Conservation (phyloP, 2,113 vertebrate genomes). For the Rutilus rutilus region DNA sequence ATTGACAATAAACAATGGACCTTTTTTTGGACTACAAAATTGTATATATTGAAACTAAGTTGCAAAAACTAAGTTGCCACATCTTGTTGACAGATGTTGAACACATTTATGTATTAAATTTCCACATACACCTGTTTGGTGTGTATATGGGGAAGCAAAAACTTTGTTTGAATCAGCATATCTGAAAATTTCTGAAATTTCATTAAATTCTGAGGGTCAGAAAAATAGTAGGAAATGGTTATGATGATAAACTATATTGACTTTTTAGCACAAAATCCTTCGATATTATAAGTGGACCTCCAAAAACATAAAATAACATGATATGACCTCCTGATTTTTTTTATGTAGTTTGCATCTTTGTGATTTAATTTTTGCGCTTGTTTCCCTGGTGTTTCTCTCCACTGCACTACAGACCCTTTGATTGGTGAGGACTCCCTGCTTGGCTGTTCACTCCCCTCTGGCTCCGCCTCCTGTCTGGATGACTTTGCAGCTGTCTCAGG, state of each 20-base stretch:
- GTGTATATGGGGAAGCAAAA: not conserved
- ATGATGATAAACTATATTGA: not conserved
- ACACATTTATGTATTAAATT: not conserved
- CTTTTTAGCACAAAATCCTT: not conserved
- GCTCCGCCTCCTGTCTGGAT: conserved; percentile 83
- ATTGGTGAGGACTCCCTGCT: conserved; percentile 90
- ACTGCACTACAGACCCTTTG: conserved; percentile 79
- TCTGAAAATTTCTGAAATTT: not conserved
- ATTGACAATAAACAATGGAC: not conserved
- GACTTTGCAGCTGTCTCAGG: conserved; percentile 90
- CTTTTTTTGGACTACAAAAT: no score
- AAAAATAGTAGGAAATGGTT: not conserved
- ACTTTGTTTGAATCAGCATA: not conserved
- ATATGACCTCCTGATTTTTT: not conserved
- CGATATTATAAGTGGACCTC: not conserved
- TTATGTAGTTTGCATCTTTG: not conserved
- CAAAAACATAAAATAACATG: not conserved
- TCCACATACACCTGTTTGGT: not conserved
- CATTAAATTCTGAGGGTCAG: not conserved
- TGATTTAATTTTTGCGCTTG: not conserved
- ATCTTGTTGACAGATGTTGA: not conserved
- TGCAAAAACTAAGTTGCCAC: not conserved
- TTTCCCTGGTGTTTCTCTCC: not conserved
- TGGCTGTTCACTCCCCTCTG: conserved; percentile 88
- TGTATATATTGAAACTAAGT: not conserved